Evolutionary conservation across 2,888 invertebrate species (phyloP).

Genomic region (Cyclophora albipunctata): DNA sequence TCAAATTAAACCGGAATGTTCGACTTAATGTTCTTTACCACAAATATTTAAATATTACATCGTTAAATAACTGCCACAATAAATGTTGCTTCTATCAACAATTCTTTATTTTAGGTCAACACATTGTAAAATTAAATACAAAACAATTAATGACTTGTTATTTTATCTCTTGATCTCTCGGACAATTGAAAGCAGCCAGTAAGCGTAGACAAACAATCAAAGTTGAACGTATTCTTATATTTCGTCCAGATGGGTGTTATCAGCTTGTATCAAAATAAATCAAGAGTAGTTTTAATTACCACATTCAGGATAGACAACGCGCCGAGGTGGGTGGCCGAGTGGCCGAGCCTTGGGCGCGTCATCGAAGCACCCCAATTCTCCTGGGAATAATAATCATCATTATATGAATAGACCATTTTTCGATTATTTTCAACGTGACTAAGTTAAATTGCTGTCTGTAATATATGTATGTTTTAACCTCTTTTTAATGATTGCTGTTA

Average conservation of each 20-base stretch:
- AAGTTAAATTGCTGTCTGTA: constrained; percentile 28
- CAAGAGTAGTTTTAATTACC: constrained; percentile 50
- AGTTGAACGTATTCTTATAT: neutral
- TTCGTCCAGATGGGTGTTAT: constrained; percentile 35
- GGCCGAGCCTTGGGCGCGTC: constrained; percentile 42
- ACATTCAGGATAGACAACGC: constrained; percentile 32
- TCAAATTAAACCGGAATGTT: constrained; percentile 27
- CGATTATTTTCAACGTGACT: constrained; percentile 37
- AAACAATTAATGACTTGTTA: no score
- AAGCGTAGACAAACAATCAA: no score
- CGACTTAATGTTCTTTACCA: constrained; percentile 3
- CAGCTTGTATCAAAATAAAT: constrained; percentile 49
- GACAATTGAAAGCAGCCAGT: no score
- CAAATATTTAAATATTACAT: no score
- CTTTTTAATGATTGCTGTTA: constrained; percentile 1
- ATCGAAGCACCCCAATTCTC: constrained; percentile 28
- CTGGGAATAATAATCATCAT: constrained; percentile 48
- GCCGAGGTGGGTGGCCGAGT: constrained; percentile 55
- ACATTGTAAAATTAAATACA: no score
- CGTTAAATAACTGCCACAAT: no score
- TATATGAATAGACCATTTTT: constrained; percentile 34
- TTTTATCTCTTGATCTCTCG: no score
- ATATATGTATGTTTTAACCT: constrained; percentile 12
- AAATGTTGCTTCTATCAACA: no score
- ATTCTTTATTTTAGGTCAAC: no score